phyloP scores from a whole-genome alignment of 2,797 vertebrate species.

The Sebastes vulpes region DNA sequence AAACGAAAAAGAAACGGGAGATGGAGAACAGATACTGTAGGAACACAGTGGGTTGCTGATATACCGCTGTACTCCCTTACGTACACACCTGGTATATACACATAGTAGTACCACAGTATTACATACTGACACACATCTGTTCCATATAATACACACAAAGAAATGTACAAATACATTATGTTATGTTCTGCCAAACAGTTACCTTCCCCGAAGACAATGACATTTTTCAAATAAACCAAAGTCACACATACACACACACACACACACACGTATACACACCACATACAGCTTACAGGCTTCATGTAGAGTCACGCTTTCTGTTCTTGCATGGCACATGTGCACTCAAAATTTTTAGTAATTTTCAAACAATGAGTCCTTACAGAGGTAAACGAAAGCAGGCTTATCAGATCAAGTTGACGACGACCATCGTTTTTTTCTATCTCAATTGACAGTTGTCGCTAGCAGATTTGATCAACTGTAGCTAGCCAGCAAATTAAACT shows the following conservation, averaged over 20 bases:
- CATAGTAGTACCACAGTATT: neutral
- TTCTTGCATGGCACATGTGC: neutral
- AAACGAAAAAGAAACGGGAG: neutral
- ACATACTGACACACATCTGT: constrained; percentile 13
- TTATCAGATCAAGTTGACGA: neutral
- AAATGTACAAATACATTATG: neutral
- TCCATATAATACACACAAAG: neutral
- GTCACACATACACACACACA: neutral
- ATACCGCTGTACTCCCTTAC: neutral
- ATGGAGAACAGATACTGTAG: neutral
- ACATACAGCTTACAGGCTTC: neutral
- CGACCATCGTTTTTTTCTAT: neutral
- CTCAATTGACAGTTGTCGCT: neutral
- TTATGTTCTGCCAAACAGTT: constrained; percentile 4
- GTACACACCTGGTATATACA: constrained; percentile 6
- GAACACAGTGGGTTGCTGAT: neutral
- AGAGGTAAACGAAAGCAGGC: neutral
- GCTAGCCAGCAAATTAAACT: neutral
- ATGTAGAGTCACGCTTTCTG: neutral
- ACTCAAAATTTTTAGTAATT: neutral
- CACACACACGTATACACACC: neutral
- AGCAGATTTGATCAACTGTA: neutral
- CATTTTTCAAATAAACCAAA: constrained; percentile 8
- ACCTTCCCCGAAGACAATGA: constrained; percentile 8
- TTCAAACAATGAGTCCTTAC: neutral